Percentiles rank a stretch among this genome's conserved stretches.
Evolutionary conservation across 2,113 vertebrate species (phyloP).

Genomic region (Gymnobelideus leadbeateri): DNA sequence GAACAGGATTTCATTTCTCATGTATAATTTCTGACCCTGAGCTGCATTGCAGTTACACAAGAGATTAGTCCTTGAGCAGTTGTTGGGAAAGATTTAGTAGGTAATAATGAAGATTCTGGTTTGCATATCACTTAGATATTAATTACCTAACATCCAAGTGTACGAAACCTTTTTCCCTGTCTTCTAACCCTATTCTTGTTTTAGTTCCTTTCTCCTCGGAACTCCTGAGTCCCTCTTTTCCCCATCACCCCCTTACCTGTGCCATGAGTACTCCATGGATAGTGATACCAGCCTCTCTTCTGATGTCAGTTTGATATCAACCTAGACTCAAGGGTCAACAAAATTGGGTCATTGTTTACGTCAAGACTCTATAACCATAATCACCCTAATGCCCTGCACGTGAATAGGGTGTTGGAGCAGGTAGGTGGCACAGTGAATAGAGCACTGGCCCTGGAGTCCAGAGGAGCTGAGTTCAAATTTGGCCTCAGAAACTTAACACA

Average conservation of each 20-base stretch:
- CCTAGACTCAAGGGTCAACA: background rate
- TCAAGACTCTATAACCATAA: background rate
- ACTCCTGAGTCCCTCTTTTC: slow-evolving; percentile 2
- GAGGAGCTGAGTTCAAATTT: no score
- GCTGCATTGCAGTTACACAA: slow-evolving; percentile 27
- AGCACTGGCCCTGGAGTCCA: no score
- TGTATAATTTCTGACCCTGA: slow-evolving; percentile 39
- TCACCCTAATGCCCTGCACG: background rate
- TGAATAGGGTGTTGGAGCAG: background rate
- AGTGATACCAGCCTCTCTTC: background rate
- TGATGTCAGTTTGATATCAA: background rate
- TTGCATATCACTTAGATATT: slow-evolving; percentile 65
- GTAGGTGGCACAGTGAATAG: no score
- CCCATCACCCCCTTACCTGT: background rate
- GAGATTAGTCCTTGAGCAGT: background rate
- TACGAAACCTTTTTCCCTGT: slow-evolving; percentile 27
- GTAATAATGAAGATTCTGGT: slow-evolving; percentile 42
- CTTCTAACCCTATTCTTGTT: slow-evolving; percentile 49
- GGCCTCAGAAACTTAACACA: no score
- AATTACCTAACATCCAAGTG: slow-evolving; percentile 55
- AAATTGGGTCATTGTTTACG: background rate
- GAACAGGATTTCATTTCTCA: slow-evolving; percentile 25
- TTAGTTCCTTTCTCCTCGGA: slow-evolving; percentile 60
- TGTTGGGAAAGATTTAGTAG: background rate
- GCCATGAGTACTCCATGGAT: background rate